Evolutionary conservation across 1,140 invertebrate genomes (phyloP).

Genomic region (Zaprionus kolodkinae): DNA sequence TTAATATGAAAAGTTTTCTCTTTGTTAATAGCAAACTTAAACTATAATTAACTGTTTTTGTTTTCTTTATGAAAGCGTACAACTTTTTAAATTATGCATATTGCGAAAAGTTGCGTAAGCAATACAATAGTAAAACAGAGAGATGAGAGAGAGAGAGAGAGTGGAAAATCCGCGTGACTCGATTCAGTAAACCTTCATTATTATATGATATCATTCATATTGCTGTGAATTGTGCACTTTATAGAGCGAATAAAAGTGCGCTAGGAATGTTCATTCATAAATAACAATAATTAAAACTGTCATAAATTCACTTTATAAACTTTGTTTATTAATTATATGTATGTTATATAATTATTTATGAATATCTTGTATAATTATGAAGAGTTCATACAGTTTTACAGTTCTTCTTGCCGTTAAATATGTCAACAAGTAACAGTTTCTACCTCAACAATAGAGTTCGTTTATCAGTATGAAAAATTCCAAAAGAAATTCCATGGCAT

Average conservation of each 20-base stretch:
- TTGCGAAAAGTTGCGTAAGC: slow-evolving; percentile 29
- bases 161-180: slow-evolving; percentile 9
- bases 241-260: slow-evolving; percentile 13
- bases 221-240: slow-evolving; percentile 45
- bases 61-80: neutral
- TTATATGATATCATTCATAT: slow-evolving; percentile 49
- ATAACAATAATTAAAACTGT: slow-evolving; percentile 11
- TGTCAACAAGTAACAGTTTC: slow-evolving; percentile 15
- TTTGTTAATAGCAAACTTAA: neutral
- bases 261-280: neutral
- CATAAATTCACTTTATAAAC: neutral
- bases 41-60: slow-evolving; percentile 2
- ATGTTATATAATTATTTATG: no score
- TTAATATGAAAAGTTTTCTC: slow-evolving; percentile 41
- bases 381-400: neutral
- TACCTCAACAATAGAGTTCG: slow-evolving; percentile 40
- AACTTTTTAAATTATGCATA: slow-evolving; percentile 13
- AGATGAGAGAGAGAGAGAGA: slow-evolving; percentile 1
- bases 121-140: neutral
- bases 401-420: neutral
- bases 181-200: slow-evolving; percentile 30
- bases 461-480: slow-evolving; percentile 26
- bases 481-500: neutral
- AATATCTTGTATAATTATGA: no score
- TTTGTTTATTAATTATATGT: neutral